These are phyloP conservation scores for Pagrus major DNA, from an alignment of 2,113 vertebrate genomes.

Conservation along the genomic window DNA sequence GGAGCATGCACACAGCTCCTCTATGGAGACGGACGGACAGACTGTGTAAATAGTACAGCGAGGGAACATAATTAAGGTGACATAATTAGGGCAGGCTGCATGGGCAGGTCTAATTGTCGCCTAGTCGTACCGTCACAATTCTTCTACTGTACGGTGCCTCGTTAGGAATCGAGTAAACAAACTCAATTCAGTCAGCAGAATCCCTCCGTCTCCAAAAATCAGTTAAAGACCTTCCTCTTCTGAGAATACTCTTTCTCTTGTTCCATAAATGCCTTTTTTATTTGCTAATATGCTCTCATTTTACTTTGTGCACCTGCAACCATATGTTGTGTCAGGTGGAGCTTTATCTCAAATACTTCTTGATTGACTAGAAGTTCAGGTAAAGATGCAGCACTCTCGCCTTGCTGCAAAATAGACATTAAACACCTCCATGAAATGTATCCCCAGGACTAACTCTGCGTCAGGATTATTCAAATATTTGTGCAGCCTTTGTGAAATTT, in stretches of 20 bases:
- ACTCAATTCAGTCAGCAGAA: not conserved
- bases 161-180: not conserved
- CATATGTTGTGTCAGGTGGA: not conserved
- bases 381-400: conserved; percentile 19
- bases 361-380: conserved; percentile 9
- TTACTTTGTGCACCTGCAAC: not conserved
- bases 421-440: not conserved
- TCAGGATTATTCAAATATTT: conserved; percentile 17
- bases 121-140: not conserved
- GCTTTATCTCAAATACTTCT: not conserved
- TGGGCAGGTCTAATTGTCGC: conserved; percentile 63
- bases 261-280: too few relatives aligned
- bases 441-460: not conserved
- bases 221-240: not conserved
- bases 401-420: conserved; percentile 1
- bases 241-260: not conserved
- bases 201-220: not conserved
- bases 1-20: conserved; percentile 40
- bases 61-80: conserved; percentile 80
- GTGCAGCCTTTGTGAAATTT: not conserved
- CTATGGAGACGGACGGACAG: conserved; percentile 53
- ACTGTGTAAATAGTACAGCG: conserved; percentile 79
- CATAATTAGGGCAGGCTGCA: conserved; percentile 69
- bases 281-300: too few relatives aligned
- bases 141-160: not conserved